A percentile compares a stretch with the other conserved stretches of the same genome.
These are phyloP conservation scores for Odontocolon sp. DNA, from an alignment of 2,888 invertebrate genomes.

Conservation along the genomic window DNA sequence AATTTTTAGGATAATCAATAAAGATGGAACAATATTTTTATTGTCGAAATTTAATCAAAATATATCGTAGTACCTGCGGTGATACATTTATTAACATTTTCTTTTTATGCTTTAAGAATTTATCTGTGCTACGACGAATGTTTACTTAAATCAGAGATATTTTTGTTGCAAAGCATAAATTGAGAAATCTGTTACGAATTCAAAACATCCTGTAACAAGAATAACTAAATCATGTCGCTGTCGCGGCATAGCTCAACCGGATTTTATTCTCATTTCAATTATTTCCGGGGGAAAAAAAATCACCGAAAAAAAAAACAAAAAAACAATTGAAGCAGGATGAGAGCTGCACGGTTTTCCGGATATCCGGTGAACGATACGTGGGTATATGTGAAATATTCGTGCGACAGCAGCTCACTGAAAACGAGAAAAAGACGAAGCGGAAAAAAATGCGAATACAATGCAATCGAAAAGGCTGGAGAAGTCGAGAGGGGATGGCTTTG, in stretches of 20 bases:
- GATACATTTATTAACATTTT: no score
- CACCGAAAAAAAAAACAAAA: neutral
- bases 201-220: neutral
- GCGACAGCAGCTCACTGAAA: conserved; percentile 15
- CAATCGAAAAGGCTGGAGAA: conserved; percentile 30
- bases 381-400: conserved; percentile 15
- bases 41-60: no score
- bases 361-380: no score
- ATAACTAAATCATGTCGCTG: conserved; percentile 10
- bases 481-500: conserved; percentile 9
- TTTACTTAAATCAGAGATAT: no score
- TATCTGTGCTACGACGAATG: no score
- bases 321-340: no score
- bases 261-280: conserved; percentile 37
- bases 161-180: no score
- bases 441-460: conserved; percentile 44
- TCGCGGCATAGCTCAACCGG: neutral
- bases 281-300: conserved; percentile 2
- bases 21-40: no score
- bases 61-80: no score
- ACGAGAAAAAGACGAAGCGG: conserved; percentile 12
- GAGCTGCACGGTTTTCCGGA: conserved; percentile 14
- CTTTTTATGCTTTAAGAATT: no score
- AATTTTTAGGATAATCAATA: no score
- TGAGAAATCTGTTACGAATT: neutral